Conservation (phyloP, 92 coral and sea anemone genomes). For the Porites evermanni region DNA sequence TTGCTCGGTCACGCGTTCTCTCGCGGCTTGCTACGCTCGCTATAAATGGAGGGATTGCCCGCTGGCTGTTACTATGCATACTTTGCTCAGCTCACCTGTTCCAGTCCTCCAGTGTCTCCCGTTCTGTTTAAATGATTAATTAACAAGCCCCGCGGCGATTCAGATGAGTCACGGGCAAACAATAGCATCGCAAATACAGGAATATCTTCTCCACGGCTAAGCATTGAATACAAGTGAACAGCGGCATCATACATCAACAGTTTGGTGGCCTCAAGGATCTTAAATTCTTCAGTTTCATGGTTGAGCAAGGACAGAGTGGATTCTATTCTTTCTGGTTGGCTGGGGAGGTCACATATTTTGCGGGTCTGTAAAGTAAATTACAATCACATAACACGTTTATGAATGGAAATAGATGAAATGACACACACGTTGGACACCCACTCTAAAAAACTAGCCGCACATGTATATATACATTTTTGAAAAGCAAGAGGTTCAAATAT, state of each 20-base stretch:
- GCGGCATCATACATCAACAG: conserved; percentile 82
- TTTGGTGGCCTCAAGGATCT: conserved; percentile 88
- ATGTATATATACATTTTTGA: neutral
- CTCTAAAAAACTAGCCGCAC: neutral
- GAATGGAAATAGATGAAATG: too few relatives aligned
- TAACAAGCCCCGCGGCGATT: conserved; percentile 67
- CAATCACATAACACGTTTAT: neutral
- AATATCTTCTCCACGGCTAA: conserved; percentile 63
- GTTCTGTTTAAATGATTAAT: conserved; percentile 79
- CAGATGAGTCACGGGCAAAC: conserved; percentile 89
- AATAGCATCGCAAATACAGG: conserved; percentile 85
- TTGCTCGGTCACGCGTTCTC: too few relatives aligned
- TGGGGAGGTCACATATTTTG: conserved; percentile 37
- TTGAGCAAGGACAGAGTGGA: conserved; percentile 74
- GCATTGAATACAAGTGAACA: conserved; percentile 55
- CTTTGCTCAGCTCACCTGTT: conserved; percentile 69
- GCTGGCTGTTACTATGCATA: too few relatives aligned
- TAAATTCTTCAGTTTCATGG: conserved; percentile 64
- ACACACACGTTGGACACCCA: neutral
- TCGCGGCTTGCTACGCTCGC: too few relatives aligned
- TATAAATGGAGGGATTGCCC: too few relatives aligned
- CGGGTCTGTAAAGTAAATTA: conserved; percentile 48
- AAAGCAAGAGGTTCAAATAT: neutral
- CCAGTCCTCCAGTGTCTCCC: conserved; percentile 96
- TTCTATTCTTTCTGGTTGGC: conserved; percentile 69